A percentile compares a stretch with the other conserved stretches of the same genome.
Evolutionary conservation across 2,113 vertebrate species (phyloP).

Genomic region (Passer montanus): DNA sequence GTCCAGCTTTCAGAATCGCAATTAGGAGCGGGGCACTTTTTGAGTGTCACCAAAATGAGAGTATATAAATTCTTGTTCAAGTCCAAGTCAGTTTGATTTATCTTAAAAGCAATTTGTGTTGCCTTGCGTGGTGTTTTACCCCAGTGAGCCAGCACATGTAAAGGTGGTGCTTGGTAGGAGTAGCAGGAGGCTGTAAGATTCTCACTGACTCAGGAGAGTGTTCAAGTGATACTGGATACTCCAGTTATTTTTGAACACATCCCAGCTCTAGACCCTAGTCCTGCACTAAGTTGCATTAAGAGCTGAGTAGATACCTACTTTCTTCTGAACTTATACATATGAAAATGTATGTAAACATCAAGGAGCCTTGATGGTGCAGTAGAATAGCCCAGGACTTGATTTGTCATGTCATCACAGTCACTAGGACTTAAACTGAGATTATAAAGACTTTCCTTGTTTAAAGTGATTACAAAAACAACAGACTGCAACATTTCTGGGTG

Average conservation of each 20-base stretch:
- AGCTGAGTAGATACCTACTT: neutral
- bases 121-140: neutral
- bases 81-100: neutral
- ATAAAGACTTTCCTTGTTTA: neutral
- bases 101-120: neutral
- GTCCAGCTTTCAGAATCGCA: neutral
- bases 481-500: neutral
- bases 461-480: neutral
- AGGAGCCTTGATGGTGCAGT: neutral
- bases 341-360: neutral
- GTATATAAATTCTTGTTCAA: neutral
- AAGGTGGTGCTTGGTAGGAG: neutral
- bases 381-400: neutral
- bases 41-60: neutral
- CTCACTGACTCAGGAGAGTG: neutral
- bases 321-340: neutral
- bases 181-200: neutral
- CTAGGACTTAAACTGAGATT: neutral
- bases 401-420: neutral
- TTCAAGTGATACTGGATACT: neutral
- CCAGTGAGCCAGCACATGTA: neutral
- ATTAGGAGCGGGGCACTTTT: neutral
- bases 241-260: neutral
- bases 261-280: neutral
- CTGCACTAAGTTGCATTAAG: neutral